Evolutionary conservation across 2,888 invertebrate species (phyloP).

Genomic region (Dolichomitus sp.): DNA sequence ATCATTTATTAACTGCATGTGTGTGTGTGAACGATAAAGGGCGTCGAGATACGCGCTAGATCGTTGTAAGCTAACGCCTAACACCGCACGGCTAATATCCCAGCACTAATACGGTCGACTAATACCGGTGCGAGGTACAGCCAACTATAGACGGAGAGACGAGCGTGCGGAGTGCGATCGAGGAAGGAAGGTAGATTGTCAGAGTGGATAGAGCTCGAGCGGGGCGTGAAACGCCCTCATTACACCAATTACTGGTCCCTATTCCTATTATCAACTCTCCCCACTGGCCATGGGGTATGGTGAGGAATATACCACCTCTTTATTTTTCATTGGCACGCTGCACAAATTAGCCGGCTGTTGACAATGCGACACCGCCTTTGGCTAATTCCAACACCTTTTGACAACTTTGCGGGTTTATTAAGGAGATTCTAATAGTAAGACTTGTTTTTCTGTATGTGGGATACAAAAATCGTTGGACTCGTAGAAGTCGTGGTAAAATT

Average conservation of each 20-base stretch:
- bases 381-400: slow-evolving; percentile 48
- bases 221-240: slow-evolving; percentile 81
- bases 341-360: slow-evolving; percentile 67
- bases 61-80: slow-evolving; percentile 49
- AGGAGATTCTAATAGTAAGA: background rate
- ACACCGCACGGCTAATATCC: slow-evolving; percentile 49
- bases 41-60: slow-evolving; percentile 47
- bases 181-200: slow-evolving; percentile 70
- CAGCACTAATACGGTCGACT: slow-evolving; percentile 53
- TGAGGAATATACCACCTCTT: slow-evolving; percentile 17
- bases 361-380: slow-evolving; percentile 60
- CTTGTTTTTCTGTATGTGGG: background rate
- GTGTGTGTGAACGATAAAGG: slow-evolving; percentile 25
- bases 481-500: no score
- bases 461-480: background rate
- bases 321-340: slow-evolving; percentile 52
- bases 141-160: slow-evolving; percentile 14
- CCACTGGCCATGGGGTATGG: slow-evolving; percentile 18
- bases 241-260: slow-evolving; percentile 79
- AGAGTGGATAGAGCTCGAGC: slow-evolving; percentile 74
- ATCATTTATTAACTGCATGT: slow-evolving; percentile 21
- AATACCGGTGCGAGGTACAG: slow-evolving; percentile 24
- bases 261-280: slow-evolving; percentile 68
- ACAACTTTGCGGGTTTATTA: slow-evolving; percentile 9
- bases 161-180: slow-evolving; percentile 25